phyloP scores from a whole-genome alignment of 2,888 invertebrate species.

The Tenthredo mesomela region DNA sequence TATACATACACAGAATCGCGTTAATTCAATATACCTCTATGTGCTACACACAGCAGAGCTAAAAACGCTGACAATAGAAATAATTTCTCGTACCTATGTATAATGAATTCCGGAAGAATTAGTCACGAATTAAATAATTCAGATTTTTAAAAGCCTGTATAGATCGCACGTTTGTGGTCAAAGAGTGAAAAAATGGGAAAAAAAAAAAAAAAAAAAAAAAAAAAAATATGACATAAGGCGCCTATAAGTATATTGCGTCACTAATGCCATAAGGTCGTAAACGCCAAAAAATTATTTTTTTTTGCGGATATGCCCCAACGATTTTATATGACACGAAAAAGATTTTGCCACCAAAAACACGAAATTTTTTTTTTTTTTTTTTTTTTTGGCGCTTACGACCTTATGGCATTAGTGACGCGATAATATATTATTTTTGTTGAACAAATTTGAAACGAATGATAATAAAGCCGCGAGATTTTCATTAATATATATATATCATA shows the following conservation, averaged over 20 bases:
- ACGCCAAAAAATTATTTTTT: too few species aligned
- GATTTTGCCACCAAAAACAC: too few species aligned
- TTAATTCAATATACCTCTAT: not conserved
- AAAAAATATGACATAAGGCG: not conserved
- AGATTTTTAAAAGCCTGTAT: too few species aligned
- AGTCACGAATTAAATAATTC: not conserved
- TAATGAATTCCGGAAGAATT: not conserved
- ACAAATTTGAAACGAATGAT: not conserved
- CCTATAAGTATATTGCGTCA: too few species aligned
- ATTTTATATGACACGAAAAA: too few species aligned
- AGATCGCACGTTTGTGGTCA: not conserved
- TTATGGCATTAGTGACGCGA: too few species aligned
- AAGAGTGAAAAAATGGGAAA: not conserved
- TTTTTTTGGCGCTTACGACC: too few species aligned
- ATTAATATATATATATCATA: not conserved
- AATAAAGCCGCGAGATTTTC: not conserved
- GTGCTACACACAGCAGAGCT: not conserved
- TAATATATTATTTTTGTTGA: too few species aligned
- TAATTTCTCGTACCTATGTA: not conserved
- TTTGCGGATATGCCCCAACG: too few species aligned
- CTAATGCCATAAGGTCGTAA: too few species aligned
- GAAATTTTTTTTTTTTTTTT: too few species aligned
- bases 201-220: not conserved
- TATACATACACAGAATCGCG: not conserved
- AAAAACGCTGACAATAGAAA: not conserved